Evolutionary conservation across 2,113 vertebrate genomes (phyloP), one percentile per base, ranked within the genome.

Genomic region (Saccopteryx leptura): DNA sequence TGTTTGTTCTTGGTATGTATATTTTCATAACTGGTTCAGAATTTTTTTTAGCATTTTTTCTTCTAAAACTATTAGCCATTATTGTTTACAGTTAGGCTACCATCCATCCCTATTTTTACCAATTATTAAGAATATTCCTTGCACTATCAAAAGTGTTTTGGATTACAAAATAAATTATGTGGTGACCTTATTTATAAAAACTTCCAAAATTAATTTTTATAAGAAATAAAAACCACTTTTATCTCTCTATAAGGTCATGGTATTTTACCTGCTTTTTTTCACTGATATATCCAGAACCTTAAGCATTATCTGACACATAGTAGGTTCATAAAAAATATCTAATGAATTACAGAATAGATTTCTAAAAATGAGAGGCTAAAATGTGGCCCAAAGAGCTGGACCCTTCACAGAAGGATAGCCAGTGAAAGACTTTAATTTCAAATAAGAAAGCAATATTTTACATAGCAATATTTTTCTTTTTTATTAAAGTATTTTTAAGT

Each of bases 151-250:
- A 94, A 48, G 4, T 60, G 11, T 74, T 14, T 31, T 81, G 17
- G 9, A 78, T 81, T 93, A 76, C 14, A 86, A 91, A 76, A 75
- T 26, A 80, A 84, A 24, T 60, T 46, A 46, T 63, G 13, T 54
- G 19, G 58, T 75, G 6, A 72, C 18, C 7, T 1, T 78, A 78
- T 56, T 79, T 72, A 68, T 21, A 75, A 0, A 9, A 6, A 48
- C 88, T 5, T 88, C 26, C 39, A 39, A 90, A 80, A 69, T 69
- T 79, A 78, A 79, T 69, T 88, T 90, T 65, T n/a, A 69, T 48
- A 83, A 69, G 1, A 80, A 95, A 58, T 15, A 76, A 91, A 69
- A 60, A 31, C 1, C 39, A 72, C 18, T 85, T 90, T 76, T 79
- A 21, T n/a, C 6, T 86, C 13, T 63, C 58, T 76, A 18, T 81